Conservation (phyloP, 2,113 vertebrate genomes). For the Leptobrachium ailaonicum region DNA sequence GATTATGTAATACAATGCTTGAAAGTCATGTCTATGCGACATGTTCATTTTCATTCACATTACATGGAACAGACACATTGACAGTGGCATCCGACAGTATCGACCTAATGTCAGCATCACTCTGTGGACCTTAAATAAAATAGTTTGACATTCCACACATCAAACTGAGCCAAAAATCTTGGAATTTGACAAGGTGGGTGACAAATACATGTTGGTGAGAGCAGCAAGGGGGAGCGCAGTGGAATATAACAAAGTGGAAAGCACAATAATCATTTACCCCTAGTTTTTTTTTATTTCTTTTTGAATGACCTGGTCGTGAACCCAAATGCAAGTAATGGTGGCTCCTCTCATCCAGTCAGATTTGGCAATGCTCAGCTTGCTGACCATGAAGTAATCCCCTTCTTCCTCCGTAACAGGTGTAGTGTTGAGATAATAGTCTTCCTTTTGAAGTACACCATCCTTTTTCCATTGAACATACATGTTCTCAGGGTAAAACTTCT, state of each 20-base stretch:
- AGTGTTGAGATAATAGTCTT: neutral
- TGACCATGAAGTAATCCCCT: conserved; percentile 37
- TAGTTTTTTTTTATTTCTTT: conserved; percentile 54
- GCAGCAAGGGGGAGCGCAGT: neutral
- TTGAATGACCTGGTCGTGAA: conserved; percentile 52
- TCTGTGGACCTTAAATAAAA: neutral
- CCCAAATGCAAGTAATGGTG: conserved; percentile 53
- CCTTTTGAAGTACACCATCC: accelerated
- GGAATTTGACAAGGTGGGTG: neutral
- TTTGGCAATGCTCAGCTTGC: conserved; percentile 44
- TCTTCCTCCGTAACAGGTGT: neutral
- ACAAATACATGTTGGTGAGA: neutral
- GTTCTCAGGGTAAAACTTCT: conserved; percentile 48
- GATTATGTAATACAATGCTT: too few species aligned
- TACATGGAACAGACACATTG: neutral
- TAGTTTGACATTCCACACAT: conserved; percentile 40
- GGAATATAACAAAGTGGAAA: neutral
- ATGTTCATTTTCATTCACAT: neutral
- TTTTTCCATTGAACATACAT: conserved; percentile 51
- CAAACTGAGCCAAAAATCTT: conserved; percentile 2
- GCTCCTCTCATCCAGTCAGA: conserved; percentile 16
- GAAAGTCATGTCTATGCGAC: neutral
- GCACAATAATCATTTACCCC: conserved; percentile 58
- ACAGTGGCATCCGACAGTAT: neutral
- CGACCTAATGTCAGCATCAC: neutral